Conservation (phyloP, 2,113 vertebrate species). For the Loxodonta africana region DNA sequence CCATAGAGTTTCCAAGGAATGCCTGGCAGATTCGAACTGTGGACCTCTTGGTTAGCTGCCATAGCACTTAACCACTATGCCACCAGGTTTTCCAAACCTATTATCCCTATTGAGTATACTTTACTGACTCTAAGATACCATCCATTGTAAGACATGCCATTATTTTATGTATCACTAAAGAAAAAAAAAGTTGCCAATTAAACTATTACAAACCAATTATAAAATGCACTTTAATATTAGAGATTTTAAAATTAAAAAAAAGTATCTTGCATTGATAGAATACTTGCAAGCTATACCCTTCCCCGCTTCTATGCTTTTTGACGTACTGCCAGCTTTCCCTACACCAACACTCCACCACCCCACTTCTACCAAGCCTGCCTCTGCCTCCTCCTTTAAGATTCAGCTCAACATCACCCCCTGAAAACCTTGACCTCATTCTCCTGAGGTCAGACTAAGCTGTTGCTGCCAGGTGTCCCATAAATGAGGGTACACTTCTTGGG, state of each 20-base stretch:
- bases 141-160: background rate
- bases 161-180: background rate
- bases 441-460: background rate
- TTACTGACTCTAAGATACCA: background rate
- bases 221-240: background rate
- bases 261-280: background rate
- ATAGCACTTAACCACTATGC: too few relatives aligned
- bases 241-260: background rate
- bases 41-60: too few relatives aligned
- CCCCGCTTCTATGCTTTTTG: background rate
- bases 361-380: accelerated
- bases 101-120: background rate
- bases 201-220: background rate
- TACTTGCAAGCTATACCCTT: background rate
- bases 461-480: background rate
- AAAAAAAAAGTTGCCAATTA: background rate
- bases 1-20: too few relatives aligned
- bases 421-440: background rate
- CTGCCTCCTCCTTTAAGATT: background rate
- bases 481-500: background rate
- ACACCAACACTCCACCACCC: accelerated
- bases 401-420: background rate
- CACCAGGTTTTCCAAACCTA: too few relatives aligned
- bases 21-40: too few relatives aligned
- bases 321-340: accelerated